Base-by-base conservation (phyloP, 2,113 vertebrate genomes). In the Brienomyrus longianalis region DNA sequence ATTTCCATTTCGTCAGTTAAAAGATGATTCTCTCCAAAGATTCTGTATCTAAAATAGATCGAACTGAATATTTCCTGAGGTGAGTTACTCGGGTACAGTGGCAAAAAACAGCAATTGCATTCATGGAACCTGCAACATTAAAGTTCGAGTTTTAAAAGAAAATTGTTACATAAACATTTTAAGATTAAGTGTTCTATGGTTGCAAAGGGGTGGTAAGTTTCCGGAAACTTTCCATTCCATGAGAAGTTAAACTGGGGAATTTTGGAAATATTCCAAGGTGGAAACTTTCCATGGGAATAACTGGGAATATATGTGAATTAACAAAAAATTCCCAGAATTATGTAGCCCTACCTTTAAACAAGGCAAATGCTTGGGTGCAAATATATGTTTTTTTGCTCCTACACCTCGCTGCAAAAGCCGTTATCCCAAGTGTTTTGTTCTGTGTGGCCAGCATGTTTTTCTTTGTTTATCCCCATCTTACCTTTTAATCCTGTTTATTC, bases 401-500 rank as follows among this genome's bases (percentile, higher is more conserved):
- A 39, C 13, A 39, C 70, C 74, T 17, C 43, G 15, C 31, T 43
- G 5, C 17, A 35, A 80, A 43, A 2, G 13, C 43, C 23, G 35
- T 83, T 83, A 23, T 43, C 80, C 15, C 8, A 23, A 11, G 45
- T 48, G 45, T 47, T 48, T 48, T 48, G 83, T 84, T 45, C 8
- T 43, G 8, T 48, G 23, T 84, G 80, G 19, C 80, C 21, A 23
- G 17, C 21, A 48, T 48, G 6, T 8, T 47, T n/a, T n/a, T 10
- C 1, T 6, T 17, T 84, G 21, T 48, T 9, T 48, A 4, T 84
- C 10, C 27, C 21, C 2, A 10, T 1, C 43, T 66, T 62, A 35
- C 31, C 5, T 84, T 50, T 50, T 8, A 27, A 35, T 80, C 15
- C 1, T 23, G 7, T 27, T 62, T 89, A 27, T 94, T 91, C 83